These are phyloP conservation scores for Dione vanillae DNA, from an alignment of 2,888 invertebrate genomes.

Conservation along the genomic window DNA sequence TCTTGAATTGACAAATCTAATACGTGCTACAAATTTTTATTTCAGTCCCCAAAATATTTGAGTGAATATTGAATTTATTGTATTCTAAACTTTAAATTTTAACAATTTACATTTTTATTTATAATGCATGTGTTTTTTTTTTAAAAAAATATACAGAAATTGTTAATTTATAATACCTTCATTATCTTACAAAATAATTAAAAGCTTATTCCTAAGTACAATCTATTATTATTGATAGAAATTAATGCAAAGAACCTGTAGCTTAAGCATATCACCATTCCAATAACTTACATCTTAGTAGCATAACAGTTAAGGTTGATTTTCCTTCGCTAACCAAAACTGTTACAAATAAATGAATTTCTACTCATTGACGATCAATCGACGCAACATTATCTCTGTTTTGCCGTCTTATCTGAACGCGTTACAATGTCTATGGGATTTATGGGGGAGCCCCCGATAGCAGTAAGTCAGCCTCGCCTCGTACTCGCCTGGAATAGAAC, in stretches of 20 bases:
- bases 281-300: conserved; percentile 40
- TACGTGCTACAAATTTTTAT: not conserved
- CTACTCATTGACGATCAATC: conserved; percentile 82
- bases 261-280: conserved; percentile 55
- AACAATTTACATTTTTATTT: too few relatives aligned
- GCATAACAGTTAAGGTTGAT: conserved; percentile 43
- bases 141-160: too few relatives aligned
- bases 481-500: conserved; percentile 43
- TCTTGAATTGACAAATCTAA: conserved; percentile 4
- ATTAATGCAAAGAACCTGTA: conserved; percentile 54
- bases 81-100: not conserved
- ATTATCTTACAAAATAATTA: too few relatives aligned
- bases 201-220: not conserved
- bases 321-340: conserved; percentile 46
- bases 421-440: conserved; percentile 65
- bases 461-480: conserved; percentile 44
- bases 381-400: conserved; percentile 75
- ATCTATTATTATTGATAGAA: conserved; percentile 43
- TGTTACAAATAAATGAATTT: conserved; percentile 76
- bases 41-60: not conserved
- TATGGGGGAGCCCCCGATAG: conserved; percentile 55
- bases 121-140: too few relatives aligned
- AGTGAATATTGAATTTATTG: not conserved
- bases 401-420: conserved; percentile 71
- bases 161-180: too few relatives aligned